These are phyloP conservation scores for Rhynchomys soricoides DNA, from an alignment of 2,113 vertebrate species.

Conservation along the genomic window DNA sequence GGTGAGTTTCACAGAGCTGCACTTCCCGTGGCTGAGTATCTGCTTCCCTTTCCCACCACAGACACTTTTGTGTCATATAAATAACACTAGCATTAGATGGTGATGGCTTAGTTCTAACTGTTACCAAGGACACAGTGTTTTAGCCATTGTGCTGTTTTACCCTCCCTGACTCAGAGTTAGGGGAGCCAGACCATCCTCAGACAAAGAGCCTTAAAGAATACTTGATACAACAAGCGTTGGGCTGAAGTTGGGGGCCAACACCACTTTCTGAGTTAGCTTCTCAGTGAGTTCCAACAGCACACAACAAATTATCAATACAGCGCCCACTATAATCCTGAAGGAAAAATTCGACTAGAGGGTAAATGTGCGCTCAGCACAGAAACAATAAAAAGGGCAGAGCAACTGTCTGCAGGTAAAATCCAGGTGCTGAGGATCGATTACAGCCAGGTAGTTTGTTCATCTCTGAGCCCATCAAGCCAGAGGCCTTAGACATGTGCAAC, in stretches of 20 bases:
- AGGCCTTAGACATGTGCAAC: neutral
- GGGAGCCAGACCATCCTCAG: neutral
- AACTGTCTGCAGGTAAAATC: neutral
- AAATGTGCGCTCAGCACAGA: neutral
- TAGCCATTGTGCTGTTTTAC: neutral
- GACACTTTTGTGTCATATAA: neutral
- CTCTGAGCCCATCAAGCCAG: too few species aligned
- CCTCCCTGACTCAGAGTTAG: neutral
- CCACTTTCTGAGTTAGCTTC: neutral
- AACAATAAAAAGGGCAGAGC: neutral
- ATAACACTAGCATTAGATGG: neutral
- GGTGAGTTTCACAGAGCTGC: neutral
- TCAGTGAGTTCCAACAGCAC: neutral
- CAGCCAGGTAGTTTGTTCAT: neutral
- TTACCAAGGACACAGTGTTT: neutral
- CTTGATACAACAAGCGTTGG: neutral
- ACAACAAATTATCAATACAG: neutral
- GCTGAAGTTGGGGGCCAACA: neutral
- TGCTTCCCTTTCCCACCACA: neutral
- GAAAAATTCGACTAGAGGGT: too few species aligned
- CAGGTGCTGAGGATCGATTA: rapidly evolving
- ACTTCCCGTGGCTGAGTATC: neutral
- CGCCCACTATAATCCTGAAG: neutral
- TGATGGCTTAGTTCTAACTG: neutral
- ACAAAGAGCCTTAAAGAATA: neutral